Evolutionary conservation across 2,113 vertebrate genomes (phyloP), one percentile per base, ranked within the genome.

Genomic region (Psittacara wagleri): DNA sequence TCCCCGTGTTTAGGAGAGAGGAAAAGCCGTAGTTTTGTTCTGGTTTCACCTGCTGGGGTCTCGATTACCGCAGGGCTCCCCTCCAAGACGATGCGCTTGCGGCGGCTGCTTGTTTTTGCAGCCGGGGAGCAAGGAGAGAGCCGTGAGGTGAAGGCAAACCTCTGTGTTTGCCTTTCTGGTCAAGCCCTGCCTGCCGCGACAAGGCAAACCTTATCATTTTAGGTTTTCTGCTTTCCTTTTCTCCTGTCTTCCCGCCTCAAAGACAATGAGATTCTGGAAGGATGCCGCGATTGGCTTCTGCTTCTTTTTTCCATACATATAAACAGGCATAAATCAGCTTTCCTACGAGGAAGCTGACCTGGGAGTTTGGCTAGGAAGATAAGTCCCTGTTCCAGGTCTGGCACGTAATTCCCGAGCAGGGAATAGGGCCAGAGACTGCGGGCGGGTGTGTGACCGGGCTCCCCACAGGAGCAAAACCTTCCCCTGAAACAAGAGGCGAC

Each of bases 301-400:
- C 43, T 67, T 95, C 80, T 13, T 95, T 96, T 96, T 93, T 92
- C 92, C 95, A 59, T 82, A 76, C 11, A 5, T 93, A 79, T 73
- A 66, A 94, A 93, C 78, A 95, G 17, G 62, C 90, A 88, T 97
- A 96, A 97, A 95, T 96, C 90, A 95, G 55, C 73, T 89, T 91
- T 84, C 70, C 77, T 86, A 62, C 5, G 23, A 92, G 73, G 77
- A 96, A 89, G 66, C 25, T 88, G 92, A 92, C 90, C 88, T 92
- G 88, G 66, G 88, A 93, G 57, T 27, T 86, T 96, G 90, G 86
- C 94, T 93, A 35, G 37, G 13, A 69, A 64, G 74, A 52, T 17
- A 52, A 90, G 13, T 83, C 46, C 46, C 64, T 43, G 7, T 29
- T 94, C 90, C 83, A 88, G 90, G 83, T 78, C 81, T 94, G 91